Evolutionary conservation across 2,113 vertebrate species (phyloP).

Genomic region (Nymphicus hollandicus): DNA sequence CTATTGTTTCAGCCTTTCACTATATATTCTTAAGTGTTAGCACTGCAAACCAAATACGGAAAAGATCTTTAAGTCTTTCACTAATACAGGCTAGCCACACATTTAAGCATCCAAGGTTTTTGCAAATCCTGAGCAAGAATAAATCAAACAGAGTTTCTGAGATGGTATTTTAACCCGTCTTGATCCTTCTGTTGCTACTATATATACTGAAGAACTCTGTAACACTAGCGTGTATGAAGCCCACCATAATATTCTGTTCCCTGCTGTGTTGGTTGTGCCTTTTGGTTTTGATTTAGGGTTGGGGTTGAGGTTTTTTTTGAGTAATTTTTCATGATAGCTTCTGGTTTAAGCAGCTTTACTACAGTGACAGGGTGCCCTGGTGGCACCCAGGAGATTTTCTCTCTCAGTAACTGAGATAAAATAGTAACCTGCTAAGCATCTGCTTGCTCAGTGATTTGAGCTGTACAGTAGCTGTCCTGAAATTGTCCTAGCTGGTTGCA

Average conservation of each 20-base stretch:
- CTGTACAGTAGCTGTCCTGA: background rate
- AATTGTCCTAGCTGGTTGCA: slow-evolving; percentile 28
- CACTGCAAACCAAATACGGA: background rate
- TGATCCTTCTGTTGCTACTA: background rate
- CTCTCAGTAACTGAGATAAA: slow-evolving; percentile 19
- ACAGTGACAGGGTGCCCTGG: background rate
- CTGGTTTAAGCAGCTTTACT: slow-evolving; percentile 15
- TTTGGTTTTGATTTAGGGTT: background rate
- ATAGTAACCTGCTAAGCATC: background rate
- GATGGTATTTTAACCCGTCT: background rate
- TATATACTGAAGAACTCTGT: background rate
- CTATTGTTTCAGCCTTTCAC: background rate
- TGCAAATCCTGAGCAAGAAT: background rate
- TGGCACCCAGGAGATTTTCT: background rate
- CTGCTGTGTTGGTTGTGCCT: background rate
- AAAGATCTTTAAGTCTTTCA: background rate
- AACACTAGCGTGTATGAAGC: background rate
- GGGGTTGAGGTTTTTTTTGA: background rate
- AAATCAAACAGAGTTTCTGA: background rate
- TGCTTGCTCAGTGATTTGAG: slow-evolving; percentile 29
- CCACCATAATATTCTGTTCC: background rate
- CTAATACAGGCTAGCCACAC: fast-evolving
- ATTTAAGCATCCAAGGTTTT: background rate
- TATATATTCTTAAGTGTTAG: background rate
- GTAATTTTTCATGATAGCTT: background rate